These are phyloP conservation scores for Ceryle rudis DNA, from an alignment of 2,797 vertebrate species.

Conservation along the genomic window DNA sequence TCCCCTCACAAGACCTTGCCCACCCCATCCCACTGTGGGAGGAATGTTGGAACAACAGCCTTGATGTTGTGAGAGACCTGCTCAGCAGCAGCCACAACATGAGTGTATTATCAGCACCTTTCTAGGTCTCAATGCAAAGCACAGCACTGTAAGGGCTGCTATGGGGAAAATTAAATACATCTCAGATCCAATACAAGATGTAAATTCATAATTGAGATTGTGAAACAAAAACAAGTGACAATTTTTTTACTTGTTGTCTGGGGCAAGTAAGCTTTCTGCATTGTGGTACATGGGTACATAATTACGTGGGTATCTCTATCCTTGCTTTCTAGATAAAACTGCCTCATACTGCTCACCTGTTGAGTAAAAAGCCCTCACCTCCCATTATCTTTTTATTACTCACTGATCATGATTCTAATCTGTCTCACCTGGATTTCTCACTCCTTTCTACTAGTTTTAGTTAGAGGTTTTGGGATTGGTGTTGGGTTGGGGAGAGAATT, in stretches of 20 bases:
- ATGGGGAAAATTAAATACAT: too few species aligned
- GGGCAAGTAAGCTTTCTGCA: not conserved
- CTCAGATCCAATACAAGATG: too few species aligned
- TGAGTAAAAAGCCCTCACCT: not conserved
- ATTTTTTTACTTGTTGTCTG: not conserved
- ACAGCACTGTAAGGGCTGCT: too few species aligned
- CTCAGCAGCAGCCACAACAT: too few species aligned
- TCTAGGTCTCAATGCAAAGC: too few species aligned
- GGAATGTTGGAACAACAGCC: too few species aligned
- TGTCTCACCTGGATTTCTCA: not conserved
- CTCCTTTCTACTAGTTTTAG: not conserved
- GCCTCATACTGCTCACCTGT: not conserved
- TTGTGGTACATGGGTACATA: not conserved
- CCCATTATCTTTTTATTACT: not conserved
- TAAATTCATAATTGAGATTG: not conserved
- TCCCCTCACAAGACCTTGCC: too few species aligned
- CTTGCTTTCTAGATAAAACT: not conserved
- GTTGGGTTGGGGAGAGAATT: not conserved
- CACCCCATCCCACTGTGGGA: too few species aligned
- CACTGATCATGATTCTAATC: not conserved
- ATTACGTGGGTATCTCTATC: not conserved
- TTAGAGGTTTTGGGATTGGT: not conserved
- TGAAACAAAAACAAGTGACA: not conserved
- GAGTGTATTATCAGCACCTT: too few species aligned
- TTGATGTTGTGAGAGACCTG: too few species aligned